phyloP scores from a whole-genome alignment of 2,888 invertebrate genomes.

The Eupeodes latifasciatus region DNA sequence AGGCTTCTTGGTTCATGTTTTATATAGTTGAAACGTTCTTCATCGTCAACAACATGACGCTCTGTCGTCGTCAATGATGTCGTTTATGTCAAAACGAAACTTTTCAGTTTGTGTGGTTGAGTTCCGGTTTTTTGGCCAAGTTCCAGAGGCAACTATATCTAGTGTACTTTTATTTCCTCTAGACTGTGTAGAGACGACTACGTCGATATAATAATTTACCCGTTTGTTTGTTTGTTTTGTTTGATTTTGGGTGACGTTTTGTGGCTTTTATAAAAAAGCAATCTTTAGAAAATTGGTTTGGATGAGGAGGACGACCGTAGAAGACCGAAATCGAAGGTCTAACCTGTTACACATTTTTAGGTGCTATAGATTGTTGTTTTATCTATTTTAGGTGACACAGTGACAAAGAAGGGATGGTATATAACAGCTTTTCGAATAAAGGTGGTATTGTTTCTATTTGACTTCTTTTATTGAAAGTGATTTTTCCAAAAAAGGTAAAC shows the following conservation, averaged over 20 bases:
- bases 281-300: neutral
- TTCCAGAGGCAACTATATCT: slow-evolving; percentile 35
- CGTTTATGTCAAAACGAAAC: slow-evolving; percentile 36
- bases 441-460: slow-evolving; percentile 36
- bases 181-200: neutral
- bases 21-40: neutral
- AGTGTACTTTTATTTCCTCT: neutral
- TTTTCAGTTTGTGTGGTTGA: slow-evolving; percentile 35
- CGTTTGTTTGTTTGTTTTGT: slow-evolving; percentile 48
- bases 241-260: slow-evolving; percentile 53
- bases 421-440: slow-evolving; percentile 35
- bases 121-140: slow-evolving; percentile 45
- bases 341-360: slow-evolving; percentile 49
- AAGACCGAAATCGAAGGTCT: neutral
- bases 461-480: slow-evolving; percentile 27
- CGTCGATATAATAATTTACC: slow-evolving; percentile 11
- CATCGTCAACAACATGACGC: neutral
- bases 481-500: slow-evolving; percentile 44
- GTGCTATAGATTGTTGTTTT: neutral
- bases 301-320: neutral
- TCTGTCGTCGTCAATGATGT: slow-evolving; percentile 2
- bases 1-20: slow-evolving; percentile 14
- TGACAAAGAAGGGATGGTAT: neutral
- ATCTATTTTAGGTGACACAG: neutral
- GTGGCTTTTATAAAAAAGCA: slow-evolving; percentile 40